Evolutionary conservation across 2,113 vertebrate species (phyloP).

Genomic region (Pipra filicauda): DNA sequence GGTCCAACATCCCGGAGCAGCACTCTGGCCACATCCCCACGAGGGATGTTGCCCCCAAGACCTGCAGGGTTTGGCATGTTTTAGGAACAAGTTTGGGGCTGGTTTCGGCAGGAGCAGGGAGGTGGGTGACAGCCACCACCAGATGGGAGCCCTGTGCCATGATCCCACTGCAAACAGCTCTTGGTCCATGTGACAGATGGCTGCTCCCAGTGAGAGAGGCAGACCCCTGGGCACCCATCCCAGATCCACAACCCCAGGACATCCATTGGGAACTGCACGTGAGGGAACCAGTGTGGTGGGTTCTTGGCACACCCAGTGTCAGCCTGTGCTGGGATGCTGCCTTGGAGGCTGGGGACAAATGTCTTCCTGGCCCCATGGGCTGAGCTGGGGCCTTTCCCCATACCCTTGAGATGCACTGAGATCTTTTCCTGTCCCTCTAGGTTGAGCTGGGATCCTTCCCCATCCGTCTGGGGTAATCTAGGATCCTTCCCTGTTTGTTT

Average conservation of each 20-base stretch:
- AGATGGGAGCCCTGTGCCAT: not conserved
- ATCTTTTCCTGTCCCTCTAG: not conserved
- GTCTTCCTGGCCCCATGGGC: accelerated
- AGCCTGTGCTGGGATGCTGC: not conserved
- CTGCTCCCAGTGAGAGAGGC: not conserved
- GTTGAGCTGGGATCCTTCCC: not conserved
- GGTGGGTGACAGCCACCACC: not conserved
- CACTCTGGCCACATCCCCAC: not conserved
- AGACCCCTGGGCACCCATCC: not conserved
- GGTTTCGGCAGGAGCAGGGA: not conserved
- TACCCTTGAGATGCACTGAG: not conserved
- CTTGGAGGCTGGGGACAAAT: not conserved
- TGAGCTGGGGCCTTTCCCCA: not conserved
- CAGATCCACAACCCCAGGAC: not conserved
- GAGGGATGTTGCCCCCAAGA: accelerated
- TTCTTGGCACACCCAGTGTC: accelerated
- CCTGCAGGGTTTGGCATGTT: not conserved
- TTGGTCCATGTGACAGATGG: accelerated
- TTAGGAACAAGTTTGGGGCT: not conserved
- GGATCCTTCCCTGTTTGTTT: not conserved
- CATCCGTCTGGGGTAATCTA: not conserved
- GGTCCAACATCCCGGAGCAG: not conserved
- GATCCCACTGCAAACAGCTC: not conserved
- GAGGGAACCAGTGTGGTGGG: not conserved
- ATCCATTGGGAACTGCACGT: not conserved